Evolutionary conservation across 2,797 vertebrate genomes (phyloP), one percentile per base, ranked within the genome.

Genomic region (Discoglossus pictus): DNA sequence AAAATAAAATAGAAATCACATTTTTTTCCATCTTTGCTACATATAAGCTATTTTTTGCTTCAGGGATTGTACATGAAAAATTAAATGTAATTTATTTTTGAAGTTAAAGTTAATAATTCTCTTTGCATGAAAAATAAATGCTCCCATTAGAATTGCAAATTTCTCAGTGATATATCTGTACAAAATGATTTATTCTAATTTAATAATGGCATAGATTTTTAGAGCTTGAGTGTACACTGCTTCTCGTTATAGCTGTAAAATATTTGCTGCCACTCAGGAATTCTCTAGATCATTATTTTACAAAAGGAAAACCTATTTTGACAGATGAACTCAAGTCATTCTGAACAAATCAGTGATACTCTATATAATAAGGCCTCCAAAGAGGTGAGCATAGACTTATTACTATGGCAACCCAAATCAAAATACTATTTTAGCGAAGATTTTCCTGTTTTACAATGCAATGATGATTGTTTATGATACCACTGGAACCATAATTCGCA

Each of bases 341-440:
- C 90, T 89, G 91, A 93, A 90, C 91, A 92, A 92, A 93, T 94
- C 91, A 87, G 92, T 89, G 92, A 92, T 92, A 90, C 84, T 88
- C 90, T 91, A 92, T 90, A 94, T 98, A 98, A 98, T 95, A 95
- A 98, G 96, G 93, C 95, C 97, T 99, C 96, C 89, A 91, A 97
- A 98, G 95, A 98, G 94, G 88, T 87, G 89, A 93, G 89, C 89
- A 82, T 85, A 80, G 80, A 89, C 92, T 94, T 92, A 95, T 98
- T 96, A 94, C 94, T 91, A 92, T 92, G 90, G 91, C 89, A 93
- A 93, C 90, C 85, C 75, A 86, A 89, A 95, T 96, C 93, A 94
- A 94, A 95, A 94, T 91, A 93, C 87, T 90, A 86, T 89, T 88
- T 88, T 88, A 92, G 91, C 88, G 85, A 90, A 93, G 93, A 94